Conservation (phyloP, 2,888 invertebrate species). For the Leptinotarsa peninsularis region DNA sequence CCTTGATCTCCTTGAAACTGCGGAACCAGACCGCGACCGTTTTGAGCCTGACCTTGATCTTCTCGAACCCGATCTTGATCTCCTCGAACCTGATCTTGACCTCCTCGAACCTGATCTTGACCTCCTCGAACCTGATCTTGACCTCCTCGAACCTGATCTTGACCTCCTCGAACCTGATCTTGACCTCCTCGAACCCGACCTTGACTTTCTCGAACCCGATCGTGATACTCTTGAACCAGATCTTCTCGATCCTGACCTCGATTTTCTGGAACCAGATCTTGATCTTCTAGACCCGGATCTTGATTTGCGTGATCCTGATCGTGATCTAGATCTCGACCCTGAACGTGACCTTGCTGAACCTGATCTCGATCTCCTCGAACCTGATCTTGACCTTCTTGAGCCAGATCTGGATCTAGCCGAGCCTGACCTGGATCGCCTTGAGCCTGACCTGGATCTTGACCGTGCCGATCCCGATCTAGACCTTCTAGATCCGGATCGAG, state of each 20-base stretch:
- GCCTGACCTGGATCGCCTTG: constrained; percentile 54
- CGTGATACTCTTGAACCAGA: constrained; percentile 51
- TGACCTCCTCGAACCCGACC: constrained; percentile 40
- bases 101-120: constrained; percentile 56
- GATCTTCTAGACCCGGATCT: constrained; percentile 53
- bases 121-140: constrained; percentile 50
- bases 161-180: constrained; percentile 50
- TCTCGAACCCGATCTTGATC: constrained; percentile 41
- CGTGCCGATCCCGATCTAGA: constrained; percentile 55
- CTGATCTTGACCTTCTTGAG: constrained; percentile 51
- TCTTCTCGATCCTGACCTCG: constrained; percentile 40
- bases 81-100: constrained; percentile 49
- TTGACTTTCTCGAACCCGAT: constrained; percentile 49
- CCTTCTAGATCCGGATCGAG: constrained; percentile 47
- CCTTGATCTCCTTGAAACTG: constrained; percentile 50
- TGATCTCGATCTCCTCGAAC: constrained; percentile 55
- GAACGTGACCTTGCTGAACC: constrained; percentile 55
- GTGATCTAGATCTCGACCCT: constrained; percentile 55
- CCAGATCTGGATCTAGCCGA: constrained; percentile 53
- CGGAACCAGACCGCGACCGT: constrained; percentile 52
- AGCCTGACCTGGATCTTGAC: constrained; percentile 55
- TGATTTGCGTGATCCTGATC: constrained; percentile 57
- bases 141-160: constrained; percentile 54
- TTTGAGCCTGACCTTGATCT: constrained; percentile 52
- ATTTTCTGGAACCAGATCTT: constrained; percentile 54